These are phyloP conservation scores for Monarcha castaneiventris DNA, from an alignment of 2,113 vertebrate genomes.

Conservation along the genomic window DNA sequence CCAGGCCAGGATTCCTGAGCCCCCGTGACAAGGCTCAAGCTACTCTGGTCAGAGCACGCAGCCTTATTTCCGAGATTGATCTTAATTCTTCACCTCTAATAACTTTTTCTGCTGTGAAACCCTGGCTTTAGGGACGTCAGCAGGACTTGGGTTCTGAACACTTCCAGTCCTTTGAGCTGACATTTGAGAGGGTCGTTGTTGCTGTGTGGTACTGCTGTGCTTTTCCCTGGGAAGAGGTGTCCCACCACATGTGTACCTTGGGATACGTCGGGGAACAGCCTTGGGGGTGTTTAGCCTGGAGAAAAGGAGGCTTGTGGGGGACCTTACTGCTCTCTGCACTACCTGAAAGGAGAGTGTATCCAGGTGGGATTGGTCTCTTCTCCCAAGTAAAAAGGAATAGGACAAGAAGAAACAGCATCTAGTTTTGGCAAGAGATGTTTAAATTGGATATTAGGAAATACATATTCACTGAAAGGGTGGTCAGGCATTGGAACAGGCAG, in stretches of 20 bases:
- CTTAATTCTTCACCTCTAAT: background rate
- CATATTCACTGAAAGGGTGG: background rate
- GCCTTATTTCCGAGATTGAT: conserved; percentile 39
- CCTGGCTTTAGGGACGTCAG: background rate
- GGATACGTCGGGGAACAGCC: background rate
- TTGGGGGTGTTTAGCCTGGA: background rate
- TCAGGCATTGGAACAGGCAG: background rate
- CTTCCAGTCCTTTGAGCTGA: background rate
- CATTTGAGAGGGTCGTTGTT: background rate
- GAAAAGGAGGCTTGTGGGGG: background rate
- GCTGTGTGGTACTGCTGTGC: background rate
- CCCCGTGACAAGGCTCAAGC: background rate
- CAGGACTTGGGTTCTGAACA: background rate
- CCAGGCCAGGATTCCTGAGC: conserved; percentile 31
- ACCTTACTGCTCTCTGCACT: background rate
- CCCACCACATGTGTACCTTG: background rate
- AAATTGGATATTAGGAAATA: background rate
- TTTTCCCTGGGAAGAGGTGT: background rate
- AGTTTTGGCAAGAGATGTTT: background rate
- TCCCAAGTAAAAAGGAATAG: background rate
- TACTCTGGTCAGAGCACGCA: background rate
- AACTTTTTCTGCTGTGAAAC: background rate
- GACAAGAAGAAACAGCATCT: background rate
- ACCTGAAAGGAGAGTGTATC: background rate
- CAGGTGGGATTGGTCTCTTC: background rate